Evolutionary conservation across 2,888 invertebrate genomes (phyloP).

Genomic region (Diploptera punctata): DNA sequence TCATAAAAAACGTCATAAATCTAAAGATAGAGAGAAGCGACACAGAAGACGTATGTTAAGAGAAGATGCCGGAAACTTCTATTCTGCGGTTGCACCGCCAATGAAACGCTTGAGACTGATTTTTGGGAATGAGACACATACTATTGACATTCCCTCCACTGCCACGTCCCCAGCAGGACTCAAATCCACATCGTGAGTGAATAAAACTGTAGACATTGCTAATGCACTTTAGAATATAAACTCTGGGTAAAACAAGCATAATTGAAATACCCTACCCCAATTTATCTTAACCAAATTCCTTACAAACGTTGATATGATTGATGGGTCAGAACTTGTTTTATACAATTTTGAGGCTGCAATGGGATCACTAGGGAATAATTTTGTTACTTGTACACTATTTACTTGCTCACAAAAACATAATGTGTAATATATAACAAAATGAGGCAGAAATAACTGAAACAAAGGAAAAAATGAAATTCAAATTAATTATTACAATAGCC

Average conservation of each 20-base stretch:
- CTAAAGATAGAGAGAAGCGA: constrained; percentile 52
- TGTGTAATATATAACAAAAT: too few species aligned
- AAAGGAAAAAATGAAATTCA: too few species aligned
- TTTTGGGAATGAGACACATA: constrained; percentile 88
- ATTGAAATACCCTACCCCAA: background rate
- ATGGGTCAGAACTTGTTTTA: too few species aligned
- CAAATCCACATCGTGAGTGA: constrained; percentile 31
- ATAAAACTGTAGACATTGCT: background rate
- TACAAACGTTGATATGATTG: too few species aligned
- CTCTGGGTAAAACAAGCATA: too few species aligned
- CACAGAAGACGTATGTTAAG: constrained; percentile 18
- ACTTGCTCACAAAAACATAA: too few species aligned
- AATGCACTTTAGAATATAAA: background rate
- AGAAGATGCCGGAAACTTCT: constrained; percentile 30
- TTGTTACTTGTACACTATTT: too few species aligned
- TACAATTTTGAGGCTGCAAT: too few species aligned
- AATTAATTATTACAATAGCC: too few species aligned
- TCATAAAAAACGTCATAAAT: constrained; percentile 67
- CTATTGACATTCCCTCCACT: constrained; percentile 78
- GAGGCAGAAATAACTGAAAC: too few species aligned
- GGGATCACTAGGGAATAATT: too few species aligned
- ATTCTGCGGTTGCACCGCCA: constrained; percentile 58
- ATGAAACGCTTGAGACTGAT: constrained; percentile 87
- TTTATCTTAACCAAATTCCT: background rate
- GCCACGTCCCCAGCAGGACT: constrained; percentile 29